Percentiles rank a stretch among this genome's conserved stretches.
Evolutionary conservation across 2,113 vertebrate species (phyloP).

Genomic region (Todiramphus saurophagus): DNA sequence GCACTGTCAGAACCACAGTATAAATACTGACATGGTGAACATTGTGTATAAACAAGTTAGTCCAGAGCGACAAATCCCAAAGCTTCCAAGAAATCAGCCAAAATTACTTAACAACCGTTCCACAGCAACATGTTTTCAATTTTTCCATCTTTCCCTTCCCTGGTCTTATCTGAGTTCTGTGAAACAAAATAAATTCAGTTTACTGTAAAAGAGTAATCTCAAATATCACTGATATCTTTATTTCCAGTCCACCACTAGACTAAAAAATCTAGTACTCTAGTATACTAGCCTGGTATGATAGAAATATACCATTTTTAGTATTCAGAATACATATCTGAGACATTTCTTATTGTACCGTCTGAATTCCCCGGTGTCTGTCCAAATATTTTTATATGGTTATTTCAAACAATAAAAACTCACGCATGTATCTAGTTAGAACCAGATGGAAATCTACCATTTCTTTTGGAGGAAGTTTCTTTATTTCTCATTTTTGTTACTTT

Average conservation of each 20-base stretch:
- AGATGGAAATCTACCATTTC: not conserved
- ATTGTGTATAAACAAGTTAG: not conserved
- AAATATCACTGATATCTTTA: not conserved
- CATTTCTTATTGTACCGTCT: not conserved
- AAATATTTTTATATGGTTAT: not conserved
- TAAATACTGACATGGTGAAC: not conserved
- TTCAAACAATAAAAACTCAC: not conserved
- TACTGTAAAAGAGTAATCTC: not conserved
- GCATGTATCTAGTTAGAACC: not conserved
- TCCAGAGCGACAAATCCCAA: not conserved
- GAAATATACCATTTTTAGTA: not conserved
- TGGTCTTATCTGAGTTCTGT: not conserved
- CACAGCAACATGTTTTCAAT: not conserved
- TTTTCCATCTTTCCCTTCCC: not conserved
- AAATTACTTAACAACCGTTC: not conserved
- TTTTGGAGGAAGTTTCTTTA: not conserved
- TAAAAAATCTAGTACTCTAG: not conserved
- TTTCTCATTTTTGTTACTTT: not conserved
- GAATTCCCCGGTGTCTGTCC: not conserved
- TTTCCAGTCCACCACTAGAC: not conserved
- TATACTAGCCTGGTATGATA: not conserved
- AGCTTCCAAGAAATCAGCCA: not conserved
- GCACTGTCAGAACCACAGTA: not conserved
- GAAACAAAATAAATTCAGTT: not conserved
- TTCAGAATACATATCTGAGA: not conserved